Base-by-base conservation (phyloP, 2,888 invertebrate species). In the Himalopsyche anomala region DNA sequence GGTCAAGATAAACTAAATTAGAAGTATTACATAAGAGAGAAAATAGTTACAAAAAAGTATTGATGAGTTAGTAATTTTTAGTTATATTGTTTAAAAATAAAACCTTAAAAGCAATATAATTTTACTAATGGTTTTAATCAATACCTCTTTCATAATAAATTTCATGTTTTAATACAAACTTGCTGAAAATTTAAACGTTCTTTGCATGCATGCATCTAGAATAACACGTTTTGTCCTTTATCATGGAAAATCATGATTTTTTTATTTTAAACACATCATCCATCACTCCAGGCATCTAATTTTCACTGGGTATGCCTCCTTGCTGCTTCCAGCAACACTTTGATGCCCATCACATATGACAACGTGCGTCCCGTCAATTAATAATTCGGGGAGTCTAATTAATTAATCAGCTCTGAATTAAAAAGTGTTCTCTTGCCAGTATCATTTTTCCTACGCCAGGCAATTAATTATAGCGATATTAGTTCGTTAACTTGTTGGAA, bases 351-450 rank as follows among this genome's bases (percentile, higher is more conserved):
- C 74, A 74, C 74, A 74, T 74, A 74, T 74, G 74, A 74, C 74
- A 36, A 74, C 74, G 74, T 74, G n/a, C 74, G 36, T 74, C 74
- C 74, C 74, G 38, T 74, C 74, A 74, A 74, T 74, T 74, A 74
- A 74, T 74, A 74, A 74, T 74, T 74, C 38, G 36, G 74, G 36
- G 74, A 11, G 42, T 42, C 84, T 87, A 79, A 86, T 84, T 87
- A 87, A 87, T 87, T 87, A 87, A 87, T 87, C 85, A 87, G 86
- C 84, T 83, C 81, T 40, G 85, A 87, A 87, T 87, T 87, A 85
- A 87, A 87, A 86, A 85, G 69, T 84, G 69, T 51, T 81, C 84
- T 74, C 38, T 51, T 74, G 38, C 74, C 36, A 36, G 69, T 36
- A 69, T 69, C 69, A 69, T 69, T 69, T 69, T 69, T 28, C 69